A percentile compares a stretch with the other conserved stretches of the same genome.
Evolutionary conservation across 2,888 invertebrate genomes (phyloP).

Genomic region (Microdon myrmicae): DNA sequence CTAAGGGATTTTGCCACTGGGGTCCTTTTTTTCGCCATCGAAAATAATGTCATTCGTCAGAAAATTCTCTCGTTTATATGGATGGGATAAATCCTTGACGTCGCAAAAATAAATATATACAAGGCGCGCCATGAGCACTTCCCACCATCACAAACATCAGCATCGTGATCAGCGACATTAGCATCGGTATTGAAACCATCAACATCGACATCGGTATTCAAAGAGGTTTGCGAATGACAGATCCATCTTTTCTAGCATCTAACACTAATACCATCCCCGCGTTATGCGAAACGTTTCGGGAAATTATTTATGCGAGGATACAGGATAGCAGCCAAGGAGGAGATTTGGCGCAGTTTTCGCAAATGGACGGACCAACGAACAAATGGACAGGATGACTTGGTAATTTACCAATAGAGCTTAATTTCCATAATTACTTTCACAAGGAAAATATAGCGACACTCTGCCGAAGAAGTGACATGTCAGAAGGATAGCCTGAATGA

Average conservation of each 20-base stretch:
- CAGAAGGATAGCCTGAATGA: constrained; percentile 40
- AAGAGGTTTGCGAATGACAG: constrained; percentile 33
- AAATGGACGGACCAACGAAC: constrained; percentile 34
- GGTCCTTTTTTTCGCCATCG: background rate
- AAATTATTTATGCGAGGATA: constrained; percentile 29
- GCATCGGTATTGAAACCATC: constrained; percentile 12
- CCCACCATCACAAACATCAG: constrained; percentile 20
- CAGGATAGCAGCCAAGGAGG: constrained; percentile 5
- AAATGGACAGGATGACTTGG: constrained; percentile 43
- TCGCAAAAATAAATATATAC: constrained; percentile 40
- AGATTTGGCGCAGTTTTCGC: constrained; percentile 37
- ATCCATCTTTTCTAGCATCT: constrained; percentile 25
- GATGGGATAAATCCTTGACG: constrained; percentile 40
- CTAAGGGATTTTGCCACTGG: constrained; percentile 24
- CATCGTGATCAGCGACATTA: constrained; percentile 32
- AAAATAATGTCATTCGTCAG: constrained; percentile 45
- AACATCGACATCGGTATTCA: constrained; percentile 7
- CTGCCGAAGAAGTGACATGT: constrained; percentile 23
- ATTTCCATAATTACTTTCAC: constrained; percentile 50
- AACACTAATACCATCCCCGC: too few species aligned
- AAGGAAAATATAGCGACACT: constrained; percentile 4
- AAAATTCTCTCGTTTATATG: constrained; percentile 44
- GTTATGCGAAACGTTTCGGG: too few species aligned
- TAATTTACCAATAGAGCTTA: constrained; percentile 49
- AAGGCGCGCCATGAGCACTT: too few species aligned